Base-by-base conservation (phyloP, 35 echinoderm and acorn worm genomes). In the Lytechinus pictus region DNA sequence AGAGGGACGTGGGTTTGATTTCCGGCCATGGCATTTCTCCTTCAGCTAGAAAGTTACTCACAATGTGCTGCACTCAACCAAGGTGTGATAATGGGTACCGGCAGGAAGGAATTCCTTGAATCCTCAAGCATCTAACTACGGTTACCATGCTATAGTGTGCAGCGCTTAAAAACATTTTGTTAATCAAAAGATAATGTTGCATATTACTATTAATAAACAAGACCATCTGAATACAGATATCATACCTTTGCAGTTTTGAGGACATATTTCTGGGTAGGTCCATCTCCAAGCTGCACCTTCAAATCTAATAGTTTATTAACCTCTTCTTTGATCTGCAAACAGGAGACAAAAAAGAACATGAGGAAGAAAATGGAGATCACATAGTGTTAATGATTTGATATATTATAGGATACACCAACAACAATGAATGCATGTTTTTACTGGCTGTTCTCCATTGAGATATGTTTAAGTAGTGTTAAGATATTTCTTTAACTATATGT, bases 221-320 rank as follows among this genome's bases (percentile, higher is more conserved):
- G 33, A 44, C 33, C 33, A 44, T 44, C 33, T 44, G 33, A 44
- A 44, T 44, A 44, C 33, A 44, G 3, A 24, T 92, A 16, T 52
- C 54, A 94, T 95, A 99, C 98, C 98, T 99, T 99, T 71, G 98
- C 95, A 13, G 95, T 96, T 92, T 99, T 99, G 86, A 99, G 95
- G 27, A 97, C 91, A 97, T 95, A 96, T 71, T 99, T 99, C 53
- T 97, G 97, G 24, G 97, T 94, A 14, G 94, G 94, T 52, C 92
- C 97, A 96, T 97, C 98, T 96, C 97, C 97, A 86, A 99, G 95
- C 61, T 99, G 95, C 8, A 97, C 98, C 94, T 99, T 99, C 95
- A 99, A 54, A 14, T 89, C 98, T 13, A 99, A 92, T 28, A 99
- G 90, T 86, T 99, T 99, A 24, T 96, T 96, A 14, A 99, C 98